Base-by-base conservation (phyloP, 2,888 invertebrate species). In the Pardosa pseudoannulata region DNA sequence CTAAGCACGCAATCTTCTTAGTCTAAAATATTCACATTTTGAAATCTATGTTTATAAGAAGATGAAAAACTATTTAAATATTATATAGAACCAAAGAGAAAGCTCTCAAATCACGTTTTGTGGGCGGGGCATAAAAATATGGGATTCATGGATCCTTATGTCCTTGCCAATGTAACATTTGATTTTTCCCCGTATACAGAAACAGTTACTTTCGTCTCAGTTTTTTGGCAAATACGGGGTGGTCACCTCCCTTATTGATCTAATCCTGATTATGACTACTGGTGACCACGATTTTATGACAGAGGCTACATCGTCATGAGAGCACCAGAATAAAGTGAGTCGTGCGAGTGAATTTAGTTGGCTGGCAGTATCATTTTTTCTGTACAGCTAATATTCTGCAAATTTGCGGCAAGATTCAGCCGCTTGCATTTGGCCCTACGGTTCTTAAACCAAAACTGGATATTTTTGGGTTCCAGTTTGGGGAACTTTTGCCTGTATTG, bases 361-460 rank as follows among this genome's bases (percentile, higher is more conserved):
- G 79, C 75, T 29, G 86, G 86, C 31, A 86, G 36, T 50, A 86
- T 70, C 80, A 87, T 76, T 74, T 79, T 87, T 64, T 87, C 87
- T 67, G 82, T 70, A 75, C 80, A 80, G 41, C 74, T 74, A 39
- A 78, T 71, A 79, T 74, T 85, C 39, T 85, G 71, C 71, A 79
- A 62, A 73, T 73, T 75, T 36, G 88, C 87, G 13, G 88, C 88
- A 27, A 88, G 50, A 74, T 97, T 96, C 91, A 98, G 93, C 87
- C 99, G 94, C 93, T 99, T 99, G 92, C 98, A 98, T 93, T 99
- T 99, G 90, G 99, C 99, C 82, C 99, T 94, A 64, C 99, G 95
- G 91, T 99, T 99, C 92, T 98, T 98, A 93, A 98, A 99, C 99
- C 99, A 99, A 92, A 99, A 98, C 92, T 99, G 99, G 89, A 99